A percentile compares a stretch with the other conserved stretches of the same genome.
Conservation (phyloP, 2,888 invertebrate species). For the Caenorhabditis angaria region DNA sequence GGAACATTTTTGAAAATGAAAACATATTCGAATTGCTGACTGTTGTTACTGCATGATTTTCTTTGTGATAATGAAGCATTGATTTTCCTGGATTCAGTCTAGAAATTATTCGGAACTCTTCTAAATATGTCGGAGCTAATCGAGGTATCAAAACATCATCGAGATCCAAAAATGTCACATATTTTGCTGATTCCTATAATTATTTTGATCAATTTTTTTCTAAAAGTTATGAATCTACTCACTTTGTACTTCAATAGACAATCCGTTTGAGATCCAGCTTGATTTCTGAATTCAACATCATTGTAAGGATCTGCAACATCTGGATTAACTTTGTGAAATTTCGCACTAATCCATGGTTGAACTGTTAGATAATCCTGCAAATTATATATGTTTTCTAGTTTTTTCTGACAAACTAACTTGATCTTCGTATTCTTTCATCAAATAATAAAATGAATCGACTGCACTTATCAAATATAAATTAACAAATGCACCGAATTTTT, state of each 20-base stretch:
- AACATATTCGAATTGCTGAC: conserved; percentile 20
- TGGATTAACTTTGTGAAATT: conserved; percentile 23
- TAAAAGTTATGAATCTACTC: background rate
- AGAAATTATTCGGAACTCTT: conserved; percentile 30
- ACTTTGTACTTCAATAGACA: conserved; percentile 53
- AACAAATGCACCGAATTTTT: conserved; percentile 48
- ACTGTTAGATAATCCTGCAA: conserved; percentile 37
- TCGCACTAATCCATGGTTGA: conserved; percentile 50
- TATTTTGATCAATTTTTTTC: background rate
- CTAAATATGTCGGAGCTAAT: conserved; percentile 41
- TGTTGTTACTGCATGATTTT: conserved; percentile 17
- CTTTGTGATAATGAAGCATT: conserved; percentile 23
- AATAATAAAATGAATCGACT: conserved; percentile 44
- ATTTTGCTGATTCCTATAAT: conserved; percentile 53
- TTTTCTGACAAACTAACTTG: background rate
- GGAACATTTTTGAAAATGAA: conserved; percentile 41
- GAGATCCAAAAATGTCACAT: conserved; percentile 51
- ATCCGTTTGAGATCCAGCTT: conserved; percentile 52
- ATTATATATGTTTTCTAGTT: no score
- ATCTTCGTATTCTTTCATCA: conserved; percentile 48
- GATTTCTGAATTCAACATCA: conserved; percentile 51
- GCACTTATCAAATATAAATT: conserved; percentile 49
- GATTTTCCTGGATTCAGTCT: background rate
- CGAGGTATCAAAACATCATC: conserved; percentile 53
- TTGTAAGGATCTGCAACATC: conserved; percentile 37